These are phyloP conservation scores for Odontomyia ornata DNA, from an alignment of 2,888 invertebrate species.

Conservation along the genomic window DNA sequence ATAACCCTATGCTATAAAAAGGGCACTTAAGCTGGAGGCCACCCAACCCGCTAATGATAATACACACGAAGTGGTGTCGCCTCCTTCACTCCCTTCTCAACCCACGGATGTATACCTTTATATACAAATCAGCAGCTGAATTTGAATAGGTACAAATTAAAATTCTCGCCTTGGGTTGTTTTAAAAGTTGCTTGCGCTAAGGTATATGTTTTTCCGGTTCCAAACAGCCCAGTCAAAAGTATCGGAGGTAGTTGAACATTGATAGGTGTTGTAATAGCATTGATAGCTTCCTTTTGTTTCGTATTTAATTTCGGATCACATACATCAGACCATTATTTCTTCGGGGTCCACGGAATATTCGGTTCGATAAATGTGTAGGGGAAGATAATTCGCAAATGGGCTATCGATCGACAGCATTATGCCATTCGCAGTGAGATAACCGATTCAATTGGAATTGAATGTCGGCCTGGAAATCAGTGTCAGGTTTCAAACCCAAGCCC, in stretches of 20 bases:
- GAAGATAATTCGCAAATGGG: conserved; percentile 76
- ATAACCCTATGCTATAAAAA: too few species aligned
- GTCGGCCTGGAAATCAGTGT: conserved; percentile 73
- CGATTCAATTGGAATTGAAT: conserved; percentile 85
- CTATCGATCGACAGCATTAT: conserved; percentile 81
- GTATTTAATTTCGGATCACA: conserved; percentile 74
- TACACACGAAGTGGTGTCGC: conserved; percentile 80
- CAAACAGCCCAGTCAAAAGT: conserved; percentile 80
- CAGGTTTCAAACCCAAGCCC: conserved; percentile 70
- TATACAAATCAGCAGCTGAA: conserved; percentile 85
- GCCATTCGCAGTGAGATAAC: conserved; percentile 85
- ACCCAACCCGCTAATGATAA: too few species aligned
- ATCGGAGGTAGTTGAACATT: conserved; percentile 74
- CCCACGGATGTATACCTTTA: conserved; percentile 81
- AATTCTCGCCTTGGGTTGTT: conserved; percentile 73
- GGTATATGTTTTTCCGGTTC: conserved; percentile 89
- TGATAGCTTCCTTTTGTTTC: conserved; percentile 81
- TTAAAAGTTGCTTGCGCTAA: conserved; percentile 77
- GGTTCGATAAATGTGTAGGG: conserved; percentile 73
- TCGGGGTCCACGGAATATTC: conserved; percentile 75
- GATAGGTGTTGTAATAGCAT: conserved; percentile 76
- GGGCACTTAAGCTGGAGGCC: too few species aligned
- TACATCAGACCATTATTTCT: conserved; percentile 73
- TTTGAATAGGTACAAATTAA: conserved; percentile 88
- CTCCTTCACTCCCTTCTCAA: conserved; percentile 72